Evolutionary conservation across 1,140 invertebrate genomes (phyloP), one percentile per base, ranked within the genome.

Genomic region (Mactra quadrangularis): DNA sequence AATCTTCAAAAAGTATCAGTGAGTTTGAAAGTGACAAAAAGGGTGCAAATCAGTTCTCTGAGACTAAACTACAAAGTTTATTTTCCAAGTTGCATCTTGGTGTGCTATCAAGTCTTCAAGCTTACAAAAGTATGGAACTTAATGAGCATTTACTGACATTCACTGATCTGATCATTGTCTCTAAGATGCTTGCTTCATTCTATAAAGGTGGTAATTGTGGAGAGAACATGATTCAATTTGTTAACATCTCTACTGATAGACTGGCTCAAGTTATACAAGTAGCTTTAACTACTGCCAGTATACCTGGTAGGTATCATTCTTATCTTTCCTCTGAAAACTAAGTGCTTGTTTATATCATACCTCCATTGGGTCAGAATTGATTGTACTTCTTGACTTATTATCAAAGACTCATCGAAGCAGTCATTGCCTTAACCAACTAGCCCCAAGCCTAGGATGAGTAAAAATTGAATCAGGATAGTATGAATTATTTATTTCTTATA

Each of bases 211-310:
- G 70, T 25, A 50, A 84, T 17, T 81, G 62, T 52, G 25, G 33
- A 45, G 70, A 83, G 59, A 83, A 72, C 41, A 84, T 75, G 53
- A 75, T 86, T 45, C 77, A 85, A 19, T 25, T 82, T 19, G 57
- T 82, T 3, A 71, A 81, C 29, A 59, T 29, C 0, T 85, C 89
- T 0, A 72, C 90, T 17, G 90, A 91, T 60, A 85, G 89, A 68
- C 77, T 90, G 22, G 89, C 89, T 29, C 90, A 91, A 75, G 85
- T 89, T 15, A 85, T 91, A 50, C 90, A 91, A 59, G 88, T 91
- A 38, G 88, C 90, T 13, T 71, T 87, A 45, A 86, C 87, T 59
- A 87, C 82, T 29, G 78, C 74, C 11, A 84, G 85, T 78, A 79
- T 90, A n/a, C 68, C 83, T 81, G 83, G 89, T 86, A 86, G 66